Evolutionary conservation across 2,888 invertebrate genomes (phyloP), one percentile per base, ranked within the genome.

Genomic region (Actias luna): DNA sequence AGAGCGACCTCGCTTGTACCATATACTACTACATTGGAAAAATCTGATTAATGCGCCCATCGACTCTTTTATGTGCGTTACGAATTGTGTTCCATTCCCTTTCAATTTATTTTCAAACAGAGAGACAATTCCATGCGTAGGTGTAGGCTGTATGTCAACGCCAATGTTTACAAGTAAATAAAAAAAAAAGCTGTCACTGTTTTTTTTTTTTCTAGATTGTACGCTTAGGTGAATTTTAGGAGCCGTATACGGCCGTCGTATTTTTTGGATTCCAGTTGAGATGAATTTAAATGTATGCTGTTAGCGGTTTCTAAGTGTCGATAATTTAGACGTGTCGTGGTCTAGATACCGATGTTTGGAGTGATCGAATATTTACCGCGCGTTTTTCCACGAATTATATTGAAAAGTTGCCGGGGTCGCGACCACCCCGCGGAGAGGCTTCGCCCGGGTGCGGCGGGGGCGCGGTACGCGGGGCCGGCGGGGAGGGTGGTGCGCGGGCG

Each of bases 401-500:
- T 57, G 46, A 25, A 59, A 64, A 61, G 59, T 64, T 61, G 52
- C 39, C 64, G 64, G 64, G 63, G 70, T 36, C 64, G 63, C 63
- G 67, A 67, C 67, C 67, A 58, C 65, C 64, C 61, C 61, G 63
- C 63, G 63, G 58, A 63, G 62, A 62, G 63, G 63, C 52, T 55
- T 46, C 66, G 76, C 63, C 65, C 67, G 73, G 70, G 66, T 64
- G 65, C 65, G 63, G 67, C 64, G 66, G 67, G 68, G 67, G 67
- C 87, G 86, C 84, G 79, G n/a, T n/a, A n/a, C n/a, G n/a, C n/a
- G n/a, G n/a, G n/a, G n/a, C n/a, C n/a, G 83, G 84, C 82, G 87
- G 85, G 85, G 84, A 82, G 16, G 33, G n/a, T n/a, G n/a, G n/a
- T n/a, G n/a, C 7, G 33, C 84, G 12, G 39, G 58, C 46, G 35